These are phyloP conservation scores for Papilio dardanus DNA, from an alignment of 1,140 invertebrate genomes.

Conservation along the genomic window DNA sequence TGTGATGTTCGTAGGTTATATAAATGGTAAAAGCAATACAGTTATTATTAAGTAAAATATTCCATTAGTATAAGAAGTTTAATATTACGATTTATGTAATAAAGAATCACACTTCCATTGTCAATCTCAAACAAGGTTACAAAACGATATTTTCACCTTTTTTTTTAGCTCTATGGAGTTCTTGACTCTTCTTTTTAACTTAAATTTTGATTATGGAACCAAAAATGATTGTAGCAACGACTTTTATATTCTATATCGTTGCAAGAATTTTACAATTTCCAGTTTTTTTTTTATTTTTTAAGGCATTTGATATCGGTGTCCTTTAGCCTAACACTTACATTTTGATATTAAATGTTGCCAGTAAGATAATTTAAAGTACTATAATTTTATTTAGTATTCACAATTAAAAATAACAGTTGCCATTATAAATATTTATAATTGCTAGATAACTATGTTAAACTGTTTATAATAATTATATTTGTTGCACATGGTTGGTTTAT, in stretches of 20 bases:
- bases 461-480: neutral
- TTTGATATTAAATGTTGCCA: neutral
- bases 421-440: neutral
- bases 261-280: neutral
- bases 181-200: too few relatives aligned
- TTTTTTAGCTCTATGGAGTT: neutral
- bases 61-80: neutral
- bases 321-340: too few relatives aligned
- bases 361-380: too few relatives aligned
- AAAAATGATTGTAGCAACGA: too few relatives aligned
- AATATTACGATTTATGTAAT: neutral
- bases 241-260: neutral
- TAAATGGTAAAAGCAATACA: neutral
- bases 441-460: neutral
- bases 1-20: slow-evolving; percentile 1
- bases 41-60: neutral
- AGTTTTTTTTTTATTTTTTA: too few relatives aligned
- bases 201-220: too few relatives aligned
- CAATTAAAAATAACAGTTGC: neutral
- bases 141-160: neutral
- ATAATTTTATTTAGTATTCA: neutral
- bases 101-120: neutral
- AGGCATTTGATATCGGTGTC: too few relatives aligned
- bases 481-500: neutral
- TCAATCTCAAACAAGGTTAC: neutral